phyloP scores from a whole-genome alignment of 2,113 vertebrate species.

The Halichoerus grypus region DNA sequence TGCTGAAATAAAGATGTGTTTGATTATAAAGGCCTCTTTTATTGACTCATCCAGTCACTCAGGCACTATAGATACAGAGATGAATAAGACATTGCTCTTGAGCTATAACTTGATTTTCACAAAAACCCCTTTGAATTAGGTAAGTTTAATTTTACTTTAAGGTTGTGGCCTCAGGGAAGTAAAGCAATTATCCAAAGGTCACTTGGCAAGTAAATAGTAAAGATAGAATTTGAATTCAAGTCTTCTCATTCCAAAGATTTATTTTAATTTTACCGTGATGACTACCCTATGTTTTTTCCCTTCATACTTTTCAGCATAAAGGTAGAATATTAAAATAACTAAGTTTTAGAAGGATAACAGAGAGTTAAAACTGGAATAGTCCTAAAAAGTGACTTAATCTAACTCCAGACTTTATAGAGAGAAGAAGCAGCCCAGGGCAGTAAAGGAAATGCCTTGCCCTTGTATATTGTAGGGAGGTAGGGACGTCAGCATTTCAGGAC shows the following conservation, averaged over 20 bases:
- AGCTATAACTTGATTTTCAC: not conserved
- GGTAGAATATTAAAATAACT: not conserved
- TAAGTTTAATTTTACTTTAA: not conserved
- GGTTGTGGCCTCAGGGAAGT: not conserved
- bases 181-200: not conserved
- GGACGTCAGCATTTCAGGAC: not conserved
- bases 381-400: not conserved
- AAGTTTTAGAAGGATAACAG: not conserved
- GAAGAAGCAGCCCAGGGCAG: not conserved
- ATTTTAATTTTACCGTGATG: not conserved
- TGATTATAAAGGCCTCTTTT: not conserved
- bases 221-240: not conserved
- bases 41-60: not conserved
- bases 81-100: not conserved
- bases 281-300: not conserved
- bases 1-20: conserved; percentile 7
- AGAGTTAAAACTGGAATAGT: not conserved
- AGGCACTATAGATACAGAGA: not conserved
- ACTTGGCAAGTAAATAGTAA: not conserved
- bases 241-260: not conserved
- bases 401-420: not conserved
- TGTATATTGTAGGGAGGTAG: not conserved
- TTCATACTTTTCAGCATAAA: not conserved
- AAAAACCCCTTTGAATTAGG: not conserved
- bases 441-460: not conserved